These are phyloP conservation scores for Cetonia aurata DNA, from an alignment of 2,888 invertebrate species.

Conservation along the genomic window DNA sequence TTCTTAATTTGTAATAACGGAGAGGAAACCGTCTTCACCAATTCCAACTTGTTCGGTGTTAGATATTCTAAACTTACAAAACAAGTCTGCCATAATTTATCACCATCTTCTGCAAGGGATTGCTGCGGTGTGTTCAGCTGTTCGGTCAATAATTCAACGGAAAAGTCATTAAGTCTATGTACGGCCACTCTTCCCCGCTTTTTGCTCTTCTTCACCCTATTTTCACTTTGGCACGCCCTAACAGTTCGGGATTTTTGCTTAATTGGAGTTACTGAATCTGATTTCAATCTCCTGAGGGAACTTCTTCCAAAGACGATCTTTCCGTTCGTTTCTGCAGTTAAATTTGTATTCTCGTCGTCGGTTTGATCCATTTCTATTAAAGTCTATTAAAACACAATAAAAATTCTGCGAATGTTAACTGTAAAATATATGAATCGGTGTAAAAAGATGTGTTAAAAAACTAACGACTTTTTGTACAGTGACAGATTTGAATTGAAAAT, in stretches of 20 bases:
- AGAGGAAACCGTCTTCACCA: slow-evolving; percentile 1
- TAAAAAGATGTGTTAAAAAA: no score
- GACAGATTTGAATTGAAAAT: no score
- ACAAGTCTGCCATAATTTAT: slow-evolving; percentile 7
- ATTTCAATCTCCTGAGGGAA: no score
- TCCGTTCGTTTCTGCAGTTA: no score
- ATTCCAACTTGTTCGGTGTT: slow-evolving; percentile 15
- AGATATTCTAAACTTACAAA: slow-evolving; percentile 2
- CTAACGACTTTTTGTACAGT: no score
- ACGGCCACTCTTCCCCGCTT: not conserved
- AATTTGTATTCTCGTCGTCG: no score
- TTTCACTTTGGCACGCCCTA: not conserved
- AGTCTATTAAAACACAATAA: no score
- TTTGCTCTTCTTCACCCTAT: not conserved
- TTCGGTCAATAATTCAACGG: not conserved
- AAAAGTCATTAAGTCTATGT: not conserved
- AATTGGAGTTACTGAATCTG: not conserved
- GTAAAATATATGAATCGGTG: no score
- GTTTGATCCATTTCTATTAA: no score
- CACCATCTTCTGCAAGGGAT: not conserved
- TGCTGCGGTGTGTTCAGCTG: not conserved
- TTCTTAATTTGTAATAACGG: slow-evolving; percentile 1
- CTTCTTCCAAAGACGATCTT: no score
- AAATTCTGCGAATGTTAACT: no score
- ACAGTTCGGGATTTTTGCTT: not conserved